Conservation (phyloP, 2,888 invertebrate genomes). For the Machimus rusticus region DNA sequence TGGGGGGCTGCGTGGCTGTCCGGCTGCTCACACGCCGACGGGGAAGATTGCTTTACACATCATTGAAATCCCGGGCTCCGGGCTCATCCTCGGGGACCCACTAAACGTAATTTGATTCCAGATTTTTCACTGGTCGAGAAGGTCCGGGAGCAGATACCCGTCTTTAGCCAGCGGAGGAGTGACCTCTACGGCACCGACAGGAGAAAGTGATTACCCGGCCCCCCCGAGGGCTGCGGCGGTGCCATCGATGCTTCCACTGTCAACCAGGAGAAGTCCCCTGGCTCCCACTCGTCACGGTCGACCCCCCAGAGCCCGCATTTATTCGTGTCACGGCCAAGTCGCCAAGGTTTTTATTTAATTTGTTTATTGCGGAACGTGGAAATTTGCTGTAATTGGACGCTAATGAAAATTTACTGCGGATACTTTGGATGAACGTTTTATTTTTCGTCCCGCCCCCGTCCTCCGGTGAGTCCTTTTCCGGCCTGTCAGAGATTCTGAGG, state of each 20-base stretch:
- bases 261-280: not conserved
- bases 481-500: not conserved
- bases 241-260: not conserved
- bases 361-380: not conserved
- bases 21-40: not conserved
- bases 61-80: not conserved
- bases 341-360: conserved; percentile 14
- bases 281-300: not conserved
- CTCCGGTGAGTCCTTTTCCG: not conserved
- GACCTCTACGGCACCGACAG: conserved; percentile 73
- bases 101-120: conserved; percentile 55
- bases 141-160: conserved; percentile 85
- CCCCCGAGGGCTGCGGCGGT: not conserved
- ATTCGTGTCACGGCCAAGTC: not conserved
- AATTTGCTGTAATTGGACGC: conserved; percentile 13
- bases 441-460: not conserved
- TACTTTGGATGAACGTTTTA: not conserved
- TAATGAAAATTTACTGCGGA: not conserved
- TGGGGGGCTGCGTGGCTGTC: not conserved
- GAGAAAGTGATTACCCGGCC: not conserved
- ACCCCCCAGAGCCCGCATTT: not conserved
- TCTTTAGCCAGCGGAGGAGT: conserved; percentile 73
- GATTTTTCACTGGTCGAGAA: conserved; percentile 77
- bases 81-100: not conserved
- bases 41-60: not conserved